phyloP scores from a whole-genome alignment of 2,113 vertebrate species.

The Mobula birostris region DNA sequence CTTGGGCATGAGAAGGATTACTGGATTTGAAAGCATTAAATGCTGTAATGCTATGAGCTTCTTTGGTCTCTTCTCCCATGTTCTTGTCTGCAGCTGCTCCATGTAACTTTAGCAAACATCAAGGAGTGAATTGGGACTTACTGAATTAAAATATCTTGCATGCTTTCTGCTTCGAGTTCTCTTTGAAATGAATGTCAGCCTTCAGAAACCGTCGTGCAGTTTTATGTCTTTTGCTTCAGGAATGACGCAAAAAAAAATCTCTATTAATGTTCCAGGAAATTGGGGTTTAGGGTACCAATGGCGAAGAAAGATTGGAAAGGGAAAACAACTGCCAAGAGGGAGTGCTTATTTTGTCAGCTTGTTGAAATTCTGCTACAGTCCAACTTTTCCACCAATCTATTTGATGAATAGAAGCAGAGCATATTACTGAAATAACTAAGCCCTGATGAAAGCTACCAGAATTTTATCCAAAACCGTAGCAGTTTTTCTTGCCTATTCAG shows the following conservation, averaged over 20 bases:
- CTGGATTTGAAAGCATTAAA: slow-evolving; percentile 30
- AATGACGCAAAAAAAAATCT: background rate
- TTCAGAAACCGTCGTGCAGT: slow-evolving; percentile 52
- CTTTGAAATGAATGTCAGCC: slow-evolving; percentile 76
- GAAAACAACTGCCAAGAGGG: background rate
- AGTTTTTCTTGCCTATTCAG: background rate
- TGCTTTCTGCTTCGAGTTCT: slow-evolving; percentile 70
- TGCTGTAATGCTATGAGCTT: slow-evolving; percentile 38
- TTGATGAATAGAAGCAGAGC: background rate
- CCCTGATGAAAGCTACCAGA: background rate
- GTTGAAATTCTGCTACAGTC: background rate
- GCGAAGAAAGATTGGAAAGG: background rate
- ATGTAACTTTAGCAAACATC: slow-evolving; percentile 77
- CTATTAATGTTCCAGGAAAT: background rate
- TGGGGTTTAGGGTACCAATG: background rate
- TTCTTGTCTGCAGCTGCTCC: slow-evolving; percentile 67
- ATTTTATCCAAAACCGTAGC: background rate
- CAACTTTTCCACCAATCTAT: background rate
- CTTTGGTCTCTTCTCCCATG: slow-evolving; percentile 53
- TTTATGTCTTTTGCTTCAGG: slow-evolving; percentile 39
- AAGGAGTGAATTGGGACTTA: slow-evolving; percentile 67
- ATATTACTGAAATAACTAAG: background rate
- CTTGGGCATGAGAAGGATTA: slow-evolving; percentile 16
- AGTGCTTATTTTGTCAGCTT: background rate
- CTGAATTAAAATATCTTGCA: slow-evolving; percentile 77